These are phyloP conservation scores for Drosophila peninsularis DNA, from an alignment of 2,888 invertebrate species.

Conservation along the genomic window DNA sequence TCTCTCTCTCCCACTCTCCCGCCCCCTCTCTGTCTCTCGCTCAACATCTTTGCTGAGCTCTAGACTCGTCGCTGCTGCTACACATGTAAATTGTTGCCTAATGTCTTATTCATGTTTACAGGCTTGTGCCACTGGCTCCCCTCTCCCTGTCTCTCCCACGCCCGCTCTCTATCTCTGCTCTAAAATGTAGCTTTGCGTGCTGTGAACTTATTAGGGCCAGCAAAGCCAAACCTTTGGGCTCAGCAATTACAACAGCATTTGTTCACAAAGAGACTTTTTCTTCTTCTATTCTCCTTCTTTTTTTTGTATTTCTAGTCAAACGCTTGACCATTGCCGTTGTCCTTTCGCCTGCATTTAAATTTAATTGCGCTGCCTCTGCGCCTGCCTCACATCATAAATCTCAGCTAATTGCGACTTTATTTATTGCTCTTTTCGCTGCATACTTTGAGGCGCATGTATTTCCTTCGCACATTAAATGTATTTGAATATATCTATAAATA, in stretches of 20 bases:
- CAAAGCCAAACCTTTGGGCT: slow-evolving; percentile 46
- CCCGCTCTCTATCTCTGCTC: neutral
- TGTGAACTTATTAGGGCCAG: slow-evolving; percentile 65
- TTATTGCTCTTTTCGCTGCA: neutral
- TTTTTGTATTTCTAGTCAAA: neutral
- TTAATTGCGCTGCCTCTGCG: slow-evolving; percentile 3
- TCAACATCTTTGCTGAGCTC: neutral
- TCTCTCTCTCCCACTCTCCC: neutral
- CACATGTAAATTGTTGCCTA: slow-evolving; percentile 73
- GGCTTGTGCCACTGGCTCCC: slow-evolving; percentile 34
- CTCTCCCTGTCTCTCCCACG: neutral
- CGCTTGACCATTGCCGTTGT: slow-evolving; percentile 19
- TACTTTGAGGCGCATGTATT: slow-evolving; percentile 1
- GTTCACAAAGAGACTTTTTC: slow-evolving; percentile 4
- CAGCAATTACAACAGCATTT: slow-evolving; percentile 42
- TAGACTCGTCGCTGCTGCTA: slow-evolving; percentile 38
- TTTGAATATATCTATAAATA: no score
- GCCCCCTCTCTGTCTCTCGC: neutral
- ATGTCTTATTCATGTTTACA: slow-evolving; percentile 78
- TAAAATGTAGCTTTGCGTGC: slow-evolving; percentile 57
- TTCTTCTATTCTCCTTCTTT: neutral
- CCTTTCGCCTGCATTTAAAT: slow-evolving; percentile 4
- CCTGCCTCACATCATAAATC: neutral
- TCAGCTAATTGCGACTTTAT: neutral
- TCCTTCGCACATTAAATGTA: no score